phyloP scores from a whole-genome alignment of 2,888 invertebrate genomes.

The Eutolmus rufibarbis region DNA sequence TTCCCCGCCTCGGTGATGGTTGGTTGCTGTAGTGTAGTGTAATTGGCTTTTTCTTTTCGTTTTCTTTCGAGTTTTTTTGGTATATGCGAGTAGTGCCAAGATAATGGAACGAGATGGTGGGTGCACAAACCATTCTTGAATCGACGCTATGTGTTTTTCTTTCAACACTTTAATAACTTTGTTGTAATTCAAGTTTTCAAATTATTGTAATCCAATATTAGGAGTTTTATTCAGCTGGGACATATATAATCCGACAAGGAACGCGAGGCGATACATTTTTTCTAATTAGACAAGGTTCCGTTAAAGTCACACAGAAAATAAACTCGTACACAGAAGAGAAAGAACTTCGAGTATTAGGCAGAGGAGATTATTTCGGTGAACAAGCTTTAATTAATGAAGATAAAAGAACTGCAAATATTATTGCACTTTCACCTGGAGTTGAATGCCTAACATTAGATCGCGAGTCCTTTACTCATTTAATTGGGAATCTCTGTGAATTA shows the following conservation, averaged over 20 bases:
- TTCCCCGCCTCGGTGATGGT: too few relatives aligned
- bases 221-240: slow-evolving; percentile 84
- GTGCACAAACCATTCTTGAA: too few relatives aligned
- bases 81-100: too few relatives aligned
- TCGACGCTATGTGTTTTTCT: too few relatives aligned
- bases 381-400: slow-evolving; percentile 87
- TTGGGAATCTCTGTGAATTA: slow-evolving; percentile 78
- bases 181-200: neutral
- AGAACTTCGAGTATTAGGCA: slow-evolving; percentile 72
- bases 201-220: slow-evolving; percentile 52
- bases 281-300: slow-evolving; percentile 84
- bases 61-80: too few relatives aligned
- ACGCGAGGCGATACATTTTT: slow-evolving; percentile 90
- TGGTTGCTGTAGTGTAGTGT: too few relatives aligned
- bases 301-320: slow-evolving; percentile 74
- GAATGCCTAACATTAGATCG: slow-evolving; percentile 88
- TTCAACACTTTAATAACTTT: too few relatives aligned
- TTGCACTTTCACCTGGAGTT: slow-evolving; percentile 83
- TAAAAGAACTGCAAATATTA: slow-evolving; percentile 88
- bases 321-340: slow-evolving; percentile 68
- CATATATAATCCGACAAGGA: slow-evolving; percentile 84
- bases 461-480: slow-evolving; percentile 76
- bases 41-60: too few relatives aligned
- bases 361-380: slow-evolving; percentile 90
- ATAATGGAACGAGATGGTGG: too few relatives aligned